Evolutionary conservation across 2,113 vertebrate species (phyloP).

Genomic region (Danionella cerebrum): DNA sequence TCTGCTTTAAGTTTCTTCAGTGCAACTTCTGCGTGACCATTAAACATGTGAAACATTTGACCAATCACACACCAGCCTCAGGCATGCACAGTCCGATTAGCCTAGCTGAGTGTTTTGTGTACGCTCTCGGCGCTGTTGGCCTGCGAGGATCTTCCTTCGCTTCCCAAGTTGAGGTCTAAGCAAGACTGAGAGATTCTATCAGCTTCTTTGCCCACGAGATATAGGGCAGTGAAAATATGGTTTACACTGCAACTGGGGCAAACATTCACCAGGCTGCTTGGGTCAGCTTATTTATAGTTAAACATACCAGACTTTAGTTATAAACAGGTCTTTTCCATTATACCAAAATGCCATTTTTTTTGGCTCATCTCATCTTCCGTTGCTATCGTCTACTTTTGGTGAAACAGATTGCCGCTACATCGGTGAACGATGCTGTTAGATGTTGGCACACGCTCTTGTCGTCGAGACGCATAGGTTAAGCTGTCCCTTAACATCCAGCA

Average conservation of each 20-base stretch:
- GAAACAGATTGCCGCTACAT: conserved; percentile 11
- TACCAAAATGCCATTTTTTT: conserved; percentile 15
- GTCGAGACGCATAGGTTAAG: conserved; percentile 34
- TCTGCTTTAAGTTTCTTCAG: not conserved
- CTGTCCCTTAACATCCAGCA: conserved; percentile 48
- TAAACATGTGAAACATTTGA: not conserved
- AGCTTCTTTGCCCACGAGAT: conserved; percentile 15
- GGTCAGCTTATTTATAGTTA: conserved; percentile 18
- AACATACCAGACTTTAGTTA: not conserved
- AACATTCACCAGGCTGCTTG: conserved; percentile 20
- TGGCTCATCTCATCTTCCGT: conserved; percentile 1
- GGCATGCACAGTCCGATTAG: not conserved
- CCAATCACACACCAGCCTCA: not conserved
- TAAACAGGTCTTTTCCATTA: not conserved
- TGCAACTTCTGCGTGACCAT: not conserved
- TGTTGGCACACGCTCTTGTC: conserved; percentile 41
- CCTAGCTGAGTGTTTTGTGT: not conserved
- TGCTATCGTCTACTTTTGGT: not conserved
- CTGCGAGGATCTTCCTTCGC: not conserved
- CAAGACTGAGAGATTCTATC: conserved; percentile 26
- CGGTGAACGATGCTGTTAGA: conserved; percentile 35
- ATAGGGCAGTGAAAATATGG: conserved; percentile 34
- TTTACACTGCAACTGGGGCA: conserved; percentile 25
- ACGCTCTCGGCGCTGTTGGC: not conserved
- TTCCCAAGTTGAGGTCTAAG: conserved; percentile 7